Evolutionary conservation across 2,888 invertebrate genomes (phyloP), one percentile per base, ranked within the genome.

Genomic region (Ceramica pisi): DNA sequence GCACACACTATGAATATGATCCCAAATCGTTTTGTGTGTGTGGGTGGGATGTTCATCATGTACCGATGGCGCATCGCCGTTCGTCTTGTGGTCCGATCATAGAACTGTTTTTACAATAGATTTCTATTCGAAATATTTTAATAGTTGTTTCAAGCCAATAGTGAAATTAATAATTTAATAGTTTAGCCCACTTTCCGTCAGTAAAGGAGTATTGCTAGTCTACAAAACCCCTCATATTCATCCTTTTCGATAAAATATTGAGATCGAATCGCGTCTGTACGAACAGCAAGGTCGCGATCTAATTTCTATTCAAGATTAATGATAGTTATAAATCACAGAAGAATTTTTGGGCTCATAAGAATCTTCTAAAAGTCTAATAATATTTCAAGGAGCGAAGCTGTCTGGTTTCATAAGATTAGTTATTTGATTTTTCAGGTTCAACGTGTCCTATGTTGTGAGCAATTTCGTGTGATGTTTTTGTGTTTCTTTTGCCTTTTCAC

Each of bases 231-330:
- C 46, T 53, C 26, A 38, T n/a, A 80, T 81, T 71, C 74, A 82
- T 67, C 72, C 56, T 71, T 66, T 77, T 68, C 46, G n/a, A 50
- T 62, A 56, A 64, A 61, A 67, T 73, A 73, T 76, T 77, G 50
- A 76, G 68, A 82, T 80, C 72, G 75, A 78, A 64, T 74, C 80
- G 67, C 75, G 69, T 75, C 66, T 75, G 41, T 44, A 64, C 23
- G 55, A 53, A 56, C 53, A 67, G 31, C 62, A 78, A 80, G 79
- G 75, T 67, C 75, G n/a, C 56, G 23, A 65, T 67, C 70, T 80
- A 78, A 83, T 82, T 78, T 73, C 65, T 69, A 82, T 74, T 66
- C 62, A 38, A 70, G 75, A 83, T 80, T 83, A 85, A 83, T 80
- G 75, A 55, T 60, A 68, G 67, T 67, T 75, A 82, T 81, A 78